Evolutionary conservation across 2,113 vertebrate genomes (phyloP).

Genomic region (rat (Rattus norvegicus)): GRCr8 NC_086027.1:44002001-44002500

Average conservation of each 20-base stretch:
- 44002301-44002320: not conserved
- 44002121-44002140: too few species aligned
- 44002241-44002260: not conserved
- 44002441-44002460: not conserved
- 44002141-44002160: not conserved
- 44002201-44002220: not conserved
- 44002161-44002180: not conserved
- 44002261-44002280: not conserved
- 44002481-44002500: not conserved
- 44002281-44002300: not conserved
- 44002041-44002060: not conserved
- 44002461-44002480: constrained; percentile 40
- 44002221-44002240: not conserved
- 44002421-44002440: not conserved
- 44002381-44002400: not conserved
- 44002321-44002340: not conserved
- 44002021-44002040: not conserved
- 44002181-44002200: not conserved
- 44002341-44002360: not conserved
- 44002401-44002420: not conserved
- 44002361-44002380: constrained; percentile 21
- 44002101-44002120: not conserved
- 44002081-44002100: not conserved
- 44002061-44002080: not conserved
- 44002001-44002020: constrained; percentile 18